Evolutionary conservation across 2,113 vertebrate species (phyloP), one percentile per base, ranked within the genome.

Genomic region (Saguinus midas): DNA sequence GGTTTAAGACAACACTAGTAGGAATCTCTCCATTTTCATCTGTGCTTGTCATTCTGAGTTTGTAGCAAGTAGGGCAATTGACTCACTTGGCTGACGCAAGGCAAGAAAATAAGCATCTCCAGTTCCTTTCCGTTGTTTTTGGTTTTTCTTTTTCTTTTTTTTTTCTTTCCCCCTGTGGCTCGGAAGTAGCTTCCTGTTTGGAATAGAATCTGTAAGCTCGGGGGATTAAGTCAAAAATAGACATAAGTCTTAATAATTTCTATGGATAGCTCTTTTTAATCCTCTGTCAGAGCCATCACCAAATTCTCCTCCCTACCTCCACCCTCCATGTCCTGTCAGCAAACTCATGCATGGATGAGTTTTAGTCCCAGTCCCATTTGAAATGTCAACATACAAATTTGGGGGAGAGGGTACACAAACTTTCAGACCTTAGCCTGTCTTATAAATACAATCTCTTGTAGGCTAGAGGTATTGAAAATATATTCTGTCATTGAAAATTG

Each of bases 41-140:
- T 76, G 68, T 97, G 95, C 94, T 98, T 98, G 96, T 97, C 98
- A 93, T 88, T 94, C 94, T 76, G 91, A 88, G 75, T 97, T 95
- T 97, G 92, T 64, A 97, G 82, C 85, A 90, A 97, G 92, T 86
- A 92, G 95, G 93, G 27, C 68, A 66, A 35, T 80, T 97, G 93
- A 86, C 92, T 97, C 7, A 0, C 66, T 50, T 76, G 20, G 55
- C 17, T 95, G 96, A 96, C 7, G 4, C 21, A 66, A 68, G 84
- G 88, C 10, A 40, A 97, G 75, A 97, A 95, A 90, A 95, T 85
- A 92, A 93, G 83, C 78, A 84, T 94, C 81, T 96, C 25, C 25
- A 79, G 50, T 86, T 82, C 17, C 27, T 90, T 95, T 93, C 58
- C 95, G 85, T 95, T 95, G 91, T 66, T 95, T 87, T 83, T 57